Evolutionary conservation across 1,140 invertebrate species (phyloP), one percentile per base, ranked within the genome.

Genomic region (Drosophila nikananu): DNA sequence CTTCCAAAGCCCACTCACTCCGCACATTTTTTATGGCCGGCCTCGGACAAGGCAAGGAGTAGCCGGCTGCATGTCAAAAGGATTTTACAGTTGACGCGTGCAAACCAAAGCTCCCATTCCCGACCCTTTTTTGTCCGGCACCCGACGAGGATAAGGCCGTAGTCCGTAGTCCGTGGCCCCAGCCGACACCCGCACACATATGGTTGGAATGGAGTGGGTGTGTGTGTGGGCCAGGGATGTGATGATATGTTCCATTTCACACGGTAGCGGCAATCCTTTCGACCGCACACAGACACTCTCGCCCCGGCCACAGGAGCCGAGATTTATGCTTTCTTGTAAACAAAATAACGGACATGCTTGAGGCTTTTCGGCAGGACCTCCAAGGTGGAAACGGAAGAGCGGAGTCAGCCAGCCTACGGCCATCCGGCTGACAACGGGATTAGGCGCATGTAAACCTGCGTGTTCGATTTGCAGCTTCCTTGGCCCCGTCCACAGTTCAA

Each of bases 251-350:
- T 90, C 83, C 86, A 90, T 90, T 90, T 90, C 86, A 90, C 86
- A 89, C 86, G 84, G 84, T 81, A 72, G 73, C 73, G 83, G 77
- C 83, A 89, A 87, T 84, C 84, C 84, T 90, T 90, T 87, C 81
- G 81, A 84, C 86, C 84, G 81, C 84, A 89, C 79, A 81, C 86
- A 89, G 81, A 79, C 77, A 61, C 30, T 35, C 75, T 70, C 49
- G 17, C 35, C 49, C 44, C 35, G 42, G 46, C 77, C 78, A 49
- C 71, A 51, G 25, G 58, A 63, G 75, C 74, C 27, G 86, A 90
- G 86, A 90, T 90, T 90, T 90, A 90, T 90, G 86, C 84, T 90
- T 91, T 86, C 86, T 90, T 90, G 86, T 90, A 90, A 90, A 90
- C 86, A 90, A 90, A 90, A 90, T 90, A 90, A 90, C 82, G 75